Evolutionary conservation across 2,113 vertebrate genomes (phyloP).

Genomic region (Hemicordylus capensis): DNA sequence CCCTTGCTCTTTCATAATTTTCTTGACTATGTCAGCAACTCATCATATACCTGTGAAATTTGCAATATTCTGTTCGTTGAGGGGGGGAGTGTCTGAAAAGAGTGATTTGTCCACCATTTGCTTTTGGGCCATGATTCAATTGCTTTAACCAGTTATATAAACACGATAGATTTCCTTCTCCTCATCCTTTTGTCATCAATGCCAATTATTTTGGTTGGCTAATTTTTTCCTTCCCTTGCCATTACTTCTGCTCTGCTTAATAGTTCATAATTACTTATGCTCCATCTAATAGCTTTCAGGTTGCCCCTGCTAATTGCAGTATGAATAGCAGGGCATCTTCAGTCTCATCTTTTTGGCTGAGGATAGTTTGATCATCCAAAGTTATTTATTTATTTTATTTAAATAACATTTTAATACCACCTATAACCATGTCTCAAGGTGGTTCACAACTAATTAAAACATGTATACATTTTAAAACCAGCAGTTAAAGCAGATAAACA

Average conservation of each 20-base stretch:
- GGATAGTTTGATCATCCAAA: not conserved
- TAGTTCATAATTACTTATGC: not conserved
- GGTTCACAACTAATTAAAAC: no score
- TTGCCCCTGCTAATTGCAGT: not conserved
- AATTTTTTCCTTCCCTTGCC: conserved; percentile 7
- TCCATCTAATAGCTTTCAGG: not conserved
- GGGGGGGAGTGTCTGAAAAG: not conserved
- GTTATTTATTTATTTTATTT: no score
- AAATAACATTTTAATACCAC: no score
- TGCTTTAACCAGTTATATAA: not conserved
- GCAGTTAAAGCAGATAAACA: no score
- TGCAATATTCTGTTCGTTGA: not conserved
- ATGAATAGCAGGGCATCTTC: accelerated
- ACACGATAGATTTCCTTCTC: conserved; percentile 36
- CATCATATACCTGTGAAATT: not conserved
- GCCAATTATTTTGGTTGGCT: not conserved
- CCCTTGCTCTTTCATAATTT: not conserved
- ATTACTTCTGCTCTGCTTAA: conserved; percentile 55
- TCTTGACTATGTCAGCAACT: not conserved
- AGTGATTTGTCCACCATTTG: not conserved
- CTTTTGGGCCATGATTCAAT: not conserved
- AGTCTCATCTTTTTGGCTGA: not conserved
- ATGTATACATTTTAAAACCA: no score
- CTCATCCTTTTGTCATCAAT: not conserved
- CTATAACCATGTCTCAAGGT: no score